Percentiles rank a stretch among this genome's conserved stretches.
Conservation (phyloP, 2,888 invertebrate species). For the Hirudinaria manillensis region DNA sequence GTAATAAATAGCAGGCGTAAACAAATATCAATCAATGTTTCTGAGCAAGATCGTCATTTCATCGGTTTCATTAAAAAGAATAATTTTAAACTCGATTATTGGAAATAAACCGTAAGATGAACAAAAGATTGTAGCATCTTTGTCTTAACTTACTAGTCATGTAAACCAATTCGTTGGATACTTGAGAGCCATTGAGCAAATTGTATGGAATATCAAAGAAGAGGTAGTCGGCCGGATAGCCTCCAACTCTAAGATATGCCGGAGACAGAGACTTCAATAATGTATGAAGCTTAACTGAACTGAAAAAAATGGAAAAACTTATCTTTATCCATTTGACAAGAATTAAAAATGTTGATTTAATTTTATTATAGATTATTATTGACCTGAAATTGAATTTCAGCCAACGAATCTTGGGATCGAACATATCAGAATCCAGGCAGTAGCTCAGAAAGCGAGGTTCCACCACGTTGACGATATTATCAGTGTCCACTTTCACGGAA, state of each 20-base stretch:
- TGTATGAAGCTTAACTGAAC: constrained; percentile 34
- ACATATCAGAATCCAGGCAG: constrained; percentile 21
- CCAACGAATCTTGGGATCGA: constrained; percentile 23
- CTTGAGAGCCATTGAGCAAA: background rate
- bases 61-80: no score
- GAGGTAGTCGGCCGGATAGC: constrained; percentile 37
- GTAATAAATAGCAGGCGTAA: no score
- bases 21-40: no score
- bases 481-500: background rate
- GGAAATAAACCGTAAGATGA: no score
- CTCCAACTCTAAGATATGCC: constrained; percentile 37
- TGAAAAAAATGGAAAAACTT: constrained; percentile 13
- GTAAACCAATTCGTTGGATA: constrained; percentile 12
- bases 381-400: constrained; percentile 32
- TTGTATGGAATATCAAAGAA: constrained; percentile 31
- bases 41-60: no score
- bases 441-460: constrained; percentile 28
- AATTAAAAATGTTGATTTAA: background rate
- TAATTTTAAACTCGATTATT: no score
- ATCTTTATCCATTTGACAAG: background rate
- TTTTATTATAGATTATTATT: background rate
- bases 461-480: constrained; percentile 21
- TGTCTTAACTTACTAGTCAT: constrained; percentile 29
- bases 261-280: constrained; percentile 36
- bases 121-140: no score